These are phyloP conservation scores for Brachyptera putata DNA, from an alignment of 2,888 invertebrate genomes.

Conservation along the genomic window DNA sequence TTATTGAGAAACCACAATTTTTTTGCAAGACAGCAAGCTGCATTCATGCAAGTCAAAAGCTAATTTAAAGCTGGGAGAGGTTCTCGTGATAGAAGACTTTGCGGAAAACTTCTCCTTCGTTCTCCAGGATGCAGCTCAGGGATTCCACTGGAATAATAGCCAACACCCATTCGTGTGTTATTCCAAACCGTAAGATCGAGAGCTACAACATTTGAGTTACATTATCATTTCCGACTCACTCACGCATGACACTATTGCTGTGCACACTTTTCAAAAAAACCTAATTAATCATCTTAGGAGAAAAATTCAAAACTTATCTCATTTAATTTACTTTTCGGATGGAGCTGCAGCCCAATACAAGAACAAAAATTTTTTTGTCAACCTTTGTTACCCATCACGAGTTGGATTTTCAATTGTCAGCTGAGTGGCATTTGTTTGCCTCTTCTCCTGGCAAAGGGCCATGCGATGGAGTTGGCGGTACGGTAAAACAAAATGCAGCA, in stretches of 20 bases:
- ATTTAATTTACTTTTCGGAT: background rate
- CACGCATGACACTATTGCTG: slow-evolving; percentile 23
- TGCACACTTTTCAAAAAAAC: slow-evolving; percentile 25
- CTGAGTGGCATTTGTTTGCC: slow-evolving; percentile 32
- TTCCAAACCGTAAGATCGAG: no score
- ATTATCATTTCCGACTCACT: slow-evolving; percentile 33
- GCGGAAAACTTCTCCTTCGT: slow-evolving; percentile 22
- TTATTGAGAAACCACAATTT: background rate
- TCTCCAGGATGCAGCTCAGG: slow-evolving; percentile 23
- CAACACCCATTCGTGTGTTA: slow-evolving; percentile 18
- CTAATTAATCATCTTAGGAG: slow-evolving; percentile 29
- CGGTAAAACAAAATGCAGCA: slow-evolving; percentile 26
- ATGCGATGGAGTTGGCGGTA: slow-evolving; percentile 33
- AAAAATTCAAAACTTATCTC: slow-evolving; percentile 20
- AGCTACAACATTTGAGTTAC: slow-evolving; percentile 27
- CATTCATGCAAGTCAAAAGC: background rate
- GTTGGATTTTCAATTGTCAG: slow-evolving; percentile 24
- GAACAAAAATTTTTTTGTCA: background rate
- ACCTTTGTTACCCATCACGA: background rate
- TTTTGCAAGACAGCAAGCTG: slow-evolving; percentile 6
- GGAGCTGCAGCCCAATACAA: slow-evolving; percentile 13
- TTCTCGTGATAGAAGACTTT: slow-evolving; percentile 12
- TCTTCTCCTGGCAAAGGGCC: slow-evolving; percentile 32
- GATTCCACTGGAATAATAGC: slow-evolving; percentile 21
- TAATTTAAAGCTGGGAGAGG: background rate